Percentiles rank a stretch among this genome's conserved stretches.
These are phyloP conservation scores for Triplophysa rosa DNA, from an alignment of 2,113 vertebrate species.

Conservation along the genomic window DNA sequence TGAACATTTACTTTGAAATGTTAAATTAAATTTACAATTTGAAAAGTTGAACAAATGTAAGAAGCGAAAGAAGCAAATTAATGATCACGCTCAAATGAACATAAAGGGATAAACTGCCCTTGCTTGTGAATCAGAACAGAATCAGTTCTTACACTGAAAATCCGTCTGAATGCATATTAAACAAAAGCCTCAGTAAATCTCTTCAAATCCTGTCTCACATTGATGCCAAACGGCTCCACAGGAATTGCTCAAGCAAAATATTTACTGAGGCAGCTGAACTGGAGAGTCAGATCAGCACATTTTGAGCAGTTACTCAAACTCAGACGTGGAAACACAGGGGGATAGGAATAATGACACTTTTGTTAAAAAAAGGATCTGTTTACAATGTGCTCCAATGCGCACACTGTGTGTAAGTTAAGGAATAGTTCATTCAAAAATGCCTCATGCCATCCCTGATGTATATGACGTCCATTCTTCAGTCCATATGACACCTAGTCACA, in stretches of 20 bases:
- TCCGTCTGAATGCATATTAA: conserved; percentile 73
- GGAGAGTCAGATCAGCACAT: conserved; percentile 66
- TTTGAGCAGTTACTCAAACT: conserved; percentile 61
- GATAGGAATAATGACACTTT: neutral
- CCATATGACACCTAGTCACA: too few relatives aligned
- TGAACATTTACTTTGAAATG: too few relatives aligned
- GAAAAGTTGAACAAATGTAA: neutral
- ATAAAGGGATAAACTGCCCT: conserved; percentile 43
- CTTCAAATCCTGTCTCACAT: conserved; percentile 77
- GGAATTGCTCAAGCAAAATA: conserved; percentile 61
- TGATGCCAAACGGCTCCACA: conserved; percentile 60
- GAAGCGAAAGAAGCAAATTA: conserved; percentile 1
- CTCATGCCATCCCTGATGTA: too few relatives aligned
- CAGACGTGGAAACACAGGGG: conserved; percentile 41
- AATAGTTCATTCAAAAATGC: too few relatives aligned
- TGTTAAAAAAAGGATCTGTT: neutral
- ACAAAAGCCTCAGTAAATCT: conserved; percentile 76
- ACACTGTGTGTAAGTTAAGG: neutral
- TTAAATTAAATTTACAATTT: neutral
- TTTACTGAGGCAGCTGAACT: conserved; percentile 64
- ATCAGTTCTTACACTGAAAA: conserved; percentile 69
- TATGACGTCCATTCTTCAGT: too few relatives aligned
- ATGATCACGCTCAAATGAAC: conserved; percentile 21
- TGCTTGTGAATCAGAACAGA: conserved; percentile 28
- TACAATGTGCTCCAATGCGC: neutral